A percentile compares a stretch with the other conserved stretches of the same genome.
Evolutionary conservation across 2,797 vertebrate genomes (phyloP).

Genomic region (Melanotaenia trifasciata): DNA sequence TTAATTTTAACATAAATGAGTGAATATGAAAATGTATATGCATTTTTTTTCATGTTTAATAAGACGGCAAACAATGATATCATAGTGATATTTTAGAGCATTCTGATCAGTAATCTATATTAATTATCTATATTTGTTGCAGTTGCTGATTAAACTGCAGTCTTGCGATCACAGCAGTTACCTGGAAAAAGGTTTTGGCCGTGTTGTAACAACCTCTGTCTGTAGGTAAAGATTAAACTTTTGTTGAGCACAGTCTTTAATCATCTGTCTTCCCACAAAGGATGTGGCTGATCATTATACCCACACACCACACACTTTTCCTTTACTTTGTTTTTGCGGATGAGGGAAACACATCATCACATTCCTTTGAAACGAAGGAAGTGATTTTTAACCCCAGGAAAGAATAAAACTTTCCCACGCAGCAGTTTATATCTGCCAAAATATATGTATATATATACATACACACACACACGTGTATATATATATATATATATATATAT

Average conservation of each 20-base stretch:
- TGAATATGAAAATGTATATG: background rate
- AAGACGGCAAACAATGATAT: background rate
- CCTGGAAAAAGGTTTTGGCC: background rate
- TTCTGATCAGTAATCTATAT: background rate
- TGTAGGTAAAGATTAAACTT: conserved; percentile 17
- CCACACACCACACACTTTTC: background rate
- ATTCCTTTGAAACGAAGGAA: conserved; percentile 17
- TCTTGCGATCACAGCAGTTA: conserved; percentile 11
- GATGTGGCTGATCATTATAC: conserved; percentile 12
- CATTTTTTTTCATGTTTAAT: background rate
- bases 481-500: background rate
- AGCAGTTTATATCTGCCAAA: background rate
- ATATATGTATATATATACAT: no score
- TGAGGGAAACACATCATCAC: conserved; percentile 11
- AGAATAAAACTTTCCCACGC: conserved; percentile 5
- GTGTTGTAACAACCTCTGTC: conserved; percentile 12
- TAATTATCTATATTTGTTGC: background rate
- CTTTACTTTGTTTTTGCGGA: conserved; percentile 5
- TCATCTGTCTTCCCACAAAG: conserved; percentile 15
- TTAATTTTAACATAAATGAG: background rate
- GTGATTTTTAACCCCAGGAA: background rate
- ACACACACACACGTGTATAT: background rate
- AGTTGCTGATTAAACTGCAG: background rate
- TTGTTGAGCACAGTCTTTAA: conserved; percentile 19
- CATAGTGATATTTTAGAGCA: background rate